These are phyloP conservation scores for Drosophila formosana DNA, from an alignment of 2,888 invertebrate genomes.

Conservation along the genomic window DNA sequence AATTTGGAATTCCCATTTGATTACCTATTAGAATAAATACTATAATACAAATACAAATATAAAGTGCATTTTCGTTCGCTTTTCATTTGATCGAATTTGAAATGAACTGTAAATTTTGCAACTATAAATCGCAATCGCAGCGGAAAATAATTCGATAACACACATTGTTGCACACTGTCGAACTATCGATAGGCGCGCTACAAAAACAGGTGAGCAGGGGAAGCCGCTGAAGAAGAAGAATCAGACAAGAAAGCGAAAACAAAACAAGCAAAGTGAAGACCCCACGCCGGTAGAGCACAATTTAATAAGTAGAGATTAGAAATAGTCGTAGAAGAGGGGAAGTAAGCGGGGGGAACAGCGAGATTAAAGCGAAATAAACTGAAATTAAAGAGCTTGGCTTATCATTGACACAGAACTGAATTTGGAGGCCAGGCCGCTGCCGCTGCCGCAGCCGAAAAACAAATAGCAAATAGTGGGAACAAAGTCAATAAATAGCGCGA, in stretches of 20 bases:
- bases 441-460: not conserved
- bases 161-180: not conserved
- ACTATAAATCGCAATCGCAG: not conserved
- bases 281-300: not conserved
- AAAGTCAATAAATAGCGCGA: constrained; percentile 1
- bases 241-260: constrained; percentile 15
- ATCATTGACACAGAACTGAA: constrained; percentile 39
- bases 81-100: too few relatives aligned
- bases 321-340: not conserved
- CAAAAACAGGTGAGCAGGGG: constrained; percentile 16
- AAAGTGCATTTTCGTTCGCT: too few relatives aligned
- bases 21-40: too few relatives aligned
- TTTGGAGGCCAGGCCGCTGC: constrained; percentile 23
- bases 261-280: constrained; percentile 14
- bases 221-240: constrained; percentile 5
- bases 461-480: constrained; percentile 17
- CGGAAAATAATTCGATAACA: constrained; percentile 14
- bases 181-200: constrained; percentile 43
- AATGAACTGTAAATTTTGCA: not conserved
- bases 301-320: constrained; percentile 4
- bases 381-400: constrained; percentile 30
- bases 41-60: too few relatives aligned
- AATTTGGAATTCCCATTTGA: too few relatives aligned
- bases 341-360: constrained; percentile 4
- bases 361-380: constrained; percentile 23